Percentiles rank a stretch among this genome's conserved stretches.
These are phyloP conservation scores for Onychorhynchus coronatus DNA, from an alignment of 2,113 vertebrate species.

Conservation along the genomic window DNA sequence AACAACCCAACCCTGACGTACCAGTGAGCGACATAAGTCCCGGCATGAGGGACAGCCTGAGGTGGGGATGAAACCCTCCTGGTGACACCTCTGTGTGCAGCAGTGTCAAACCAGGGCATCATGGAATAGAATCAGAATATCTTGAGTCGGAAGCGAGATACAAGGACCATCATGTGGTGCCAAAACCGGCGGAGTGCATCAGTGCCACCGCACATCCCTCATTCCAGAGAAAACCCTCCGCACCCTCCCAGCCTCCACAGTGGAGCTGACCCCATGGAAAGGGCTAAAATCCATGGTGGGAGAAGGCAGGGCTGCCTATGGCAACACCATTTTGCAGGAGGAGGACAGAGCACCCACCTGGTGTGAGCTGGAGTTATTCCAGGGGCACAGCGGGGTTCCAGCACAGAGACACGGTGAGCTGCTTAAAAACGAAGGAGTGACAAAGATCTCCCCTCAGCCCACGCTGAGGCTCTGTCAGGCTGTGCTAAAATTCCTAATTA, in stretches of 20 bases:
- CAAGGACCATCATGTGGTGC: neutral
- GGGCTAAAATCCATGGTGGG: accelerated
- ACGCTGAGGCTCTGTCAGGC: neutral
- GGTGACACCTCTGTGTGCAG: too few relatives aligned
- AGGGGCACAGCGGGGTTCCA: neutral
- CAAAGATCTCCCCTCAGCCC: neutral
- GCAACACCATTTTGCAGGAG: neutral
- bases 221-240: neutral
- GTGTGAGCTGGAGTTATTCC: neutral
- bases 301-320: accelerated
- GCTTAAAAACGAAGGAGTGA: neutral
- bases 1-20: neutral
- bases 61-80: neutral
- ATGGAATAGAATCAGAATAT: neutral
- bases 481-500: neutral
- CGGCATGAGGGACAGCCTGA: neutral
- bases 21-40: neutral
- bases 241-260: neutral
- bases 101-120: too few relatives aligned
- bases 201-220: neutral
- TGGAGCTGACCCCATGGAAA: neutral
- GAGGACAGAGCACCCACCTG: neutral
- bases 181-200: neutral
- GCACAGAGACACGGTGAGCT: neutral
- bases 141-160: neutral